Evolutionary conservation across 2,797 vertebrate species (phyloP).

Genomic region (Chloroceryle inda): DNA sequence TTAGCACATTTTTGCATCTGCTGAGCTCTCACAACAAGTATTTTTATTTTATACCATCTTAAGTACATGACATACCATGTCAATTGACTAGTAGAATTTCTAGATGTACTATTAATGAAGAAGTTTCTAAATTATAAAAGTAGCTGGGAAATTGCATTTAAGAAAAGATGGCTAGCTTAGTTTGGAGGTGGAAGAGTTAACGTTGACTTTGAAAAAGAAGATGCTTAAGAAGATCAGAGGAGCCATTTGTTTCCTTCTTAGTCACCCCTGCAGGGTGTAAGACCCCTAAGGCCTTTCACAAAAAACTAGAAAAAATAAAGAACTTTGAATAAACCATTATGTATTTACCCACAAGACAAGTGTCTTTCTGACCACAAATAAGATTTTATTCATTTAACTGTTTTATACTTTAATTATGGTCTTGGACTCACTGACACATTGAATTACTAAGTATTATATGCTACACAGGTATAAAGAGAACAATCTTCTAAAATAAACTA

Average conservation of each 20-base stretch:
- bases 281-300: neutral
- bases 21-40: neutral
- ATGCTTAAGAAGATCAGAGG: neutral
- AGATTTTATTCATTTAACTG: neutral
- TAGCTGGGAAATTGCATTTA: neutral
- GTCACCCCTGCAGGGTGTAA: neutral
- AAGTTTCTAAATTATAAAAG: neutral
- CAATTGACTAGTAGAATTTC: neutral
- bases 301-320: neutral
- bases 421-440: neutral
- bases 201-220: neutral
- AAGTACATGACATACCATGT: neutral
- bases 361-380: neutral
- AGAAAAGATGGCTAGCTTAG: neutral
- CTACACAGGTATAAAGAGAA: neutral
- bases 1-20: neutral
- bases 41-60: neutral
- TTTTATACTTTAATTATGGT: neutral
- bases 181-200: neutral
- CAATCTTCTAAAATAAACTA: neutral
- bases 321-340: neutral
- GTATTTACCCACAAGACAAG: neutral
- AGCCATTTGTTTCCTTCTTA: neutral
- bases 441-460: neutral
- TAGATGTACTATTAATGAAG: neutral